phyloP scores from a whole-genome alignment of 2,113 vertebrate genomes.

The Xenopus borealis region DNA sequence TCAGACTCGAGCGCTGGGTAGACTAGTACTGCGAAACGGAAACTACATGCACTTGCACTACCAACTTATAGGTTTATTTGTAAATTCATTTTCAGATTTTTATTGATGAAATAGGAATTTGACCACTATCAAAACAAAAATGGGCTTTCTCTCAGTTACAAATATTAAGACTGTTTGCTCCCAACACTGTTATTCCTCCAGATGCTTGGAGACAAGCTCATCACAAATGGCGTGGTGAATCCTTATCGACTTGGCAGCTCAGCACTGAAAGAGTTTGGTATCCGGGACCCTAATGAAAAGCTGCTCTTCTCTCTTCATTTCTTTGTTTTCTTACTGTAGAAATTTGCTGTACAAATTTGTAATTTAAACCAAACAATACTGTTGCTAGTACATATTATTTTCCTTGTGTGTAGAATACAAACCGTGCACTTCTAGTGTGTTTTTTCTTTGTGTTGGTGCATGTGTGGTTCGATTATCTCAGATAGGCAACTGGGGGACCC shows the following conservation, averaged over 20 bases:
- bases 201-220: slow-evolving; percentile 49
- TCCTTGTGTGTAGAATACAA: slow-evolving; percentile 87
- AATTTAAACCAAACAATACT: slow-evolving; percentile 86
- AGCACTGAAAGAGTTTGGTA: slow-evolving; percentile 63
- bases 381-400: slow-evolving; percentile 82
- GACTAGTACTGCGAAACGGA: neutral
- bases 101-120: neutral
- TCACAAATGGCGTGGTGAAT: slow-evolving; percentile 67
- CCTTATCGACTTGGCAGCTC: slow-evolving; percentile 49
- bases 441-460: neutral
- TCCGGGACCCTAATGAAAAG: slow-evolving; percentile 80
- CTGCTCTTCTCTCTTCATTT: slow-evolving; percentile 80
- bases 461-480: no score
- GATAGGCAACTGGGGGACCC: no score
- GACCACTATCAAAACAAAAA: neutral
- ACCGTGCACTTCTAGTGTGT: slow-evolving; percentile 73
- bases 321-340: slow-evolving; percentile 81
- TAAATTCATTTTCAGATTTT: no score
- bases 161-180: neutral
- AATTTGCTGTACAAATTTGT: slow-evolving; percentile 93
- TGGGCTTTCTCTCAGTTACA: neutral
- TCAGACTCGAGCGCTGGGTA: no score
- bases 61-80: neutral
- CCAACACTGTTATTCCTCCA: slow-evolving; percentile 46
- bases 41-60: neutral